These are phyloP conservation scores for Rhinoderma darwinii DNA, from an alignment of 2,113 vertebrate genomes.

Conservation along the genomic window DNA sequence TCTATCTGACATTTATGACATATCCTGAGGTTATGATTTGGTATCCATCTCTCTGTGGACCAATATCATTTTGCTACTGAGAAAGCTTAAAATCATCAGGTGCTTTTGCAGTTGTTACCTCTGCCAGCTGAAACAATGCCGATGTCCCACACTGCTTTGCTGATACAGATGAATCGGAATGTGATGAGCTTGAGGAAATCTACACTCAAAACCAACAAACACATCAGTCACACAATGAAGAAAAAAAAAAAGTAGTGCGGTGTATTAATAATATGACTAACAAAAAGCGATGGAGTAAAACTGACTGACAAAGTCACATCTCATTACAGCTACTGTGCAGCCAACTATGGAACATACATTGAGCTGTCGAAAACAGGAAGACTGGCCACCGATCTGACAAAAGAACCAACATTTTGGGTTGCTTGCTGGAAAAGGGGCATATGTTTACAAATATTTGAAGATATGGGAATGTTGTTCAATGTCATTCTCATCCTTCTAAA, in stretches of 20 bases:
- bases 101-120: conserved; percentile 72
- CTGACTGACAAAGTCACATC: background rate
- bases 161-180: conserved; percentile 73
- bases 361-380: background rate
- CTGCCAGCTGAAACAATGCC: conserved; percentile 86
- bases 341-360: background rate
- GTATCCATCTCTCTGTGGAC: background rate
- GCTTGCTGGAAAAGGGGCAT: no score
- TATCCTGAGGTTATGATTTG: background rate
- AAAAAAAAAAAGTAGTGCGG: conserved; percentile 25
- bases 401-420: no score
- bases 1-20: no score
- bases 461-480: no score
- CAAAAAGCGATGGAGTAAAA: conserved; percentile 28
- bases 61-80: background rate
- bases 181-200: conserved; percentile 78
- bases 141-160: conserved; percentile 83
- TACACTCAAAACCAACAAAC: conserved; percentile 61
- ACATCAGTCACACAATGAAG: conserved; percentile 52
- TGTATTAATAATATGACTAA: conserved; percentile 24
- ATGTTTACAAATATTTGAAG: no score
- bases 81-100: background rate
- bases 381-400: background rate
- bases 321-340: background rate
- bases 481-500: no score